Percentiles rank a stretch among this genome's conserved stretches.
phyloP scores from a whole-genome alignment of 2,888 invertebrate species.

The Dysmachus trigonus region DNA sequence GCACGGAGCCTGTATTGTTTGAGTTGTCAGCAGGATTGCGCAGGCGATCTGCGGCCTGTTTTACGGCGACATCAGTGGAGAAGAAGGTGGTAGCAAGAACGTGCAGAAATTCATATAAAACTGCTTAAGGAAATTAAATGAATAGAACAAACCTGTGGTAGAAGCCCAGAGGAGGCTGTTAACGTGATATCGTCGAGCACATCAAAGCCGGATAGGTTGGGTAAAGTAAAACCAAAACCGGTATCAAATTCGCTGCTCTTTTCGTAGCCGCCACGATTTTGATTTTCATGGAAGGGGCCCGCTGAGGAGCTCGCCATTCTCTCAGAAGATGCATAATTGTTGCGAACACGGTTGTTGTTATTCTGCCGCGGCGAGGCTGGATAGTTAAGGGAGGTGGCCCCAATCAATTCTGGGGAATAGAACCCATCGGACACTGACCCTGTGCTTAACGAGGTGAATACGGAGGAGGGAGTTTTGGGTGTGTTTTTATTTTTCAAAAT shows the following conservation, averaged over 20 bases:
- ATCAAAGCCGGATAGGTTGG: neutral
- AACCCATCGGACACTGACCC: conserved; percentile 19
- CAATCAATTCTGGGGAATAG: conserved; percentile 39
- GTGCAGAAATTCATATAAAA: neutral
- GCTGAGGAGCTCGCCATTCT: neutral
- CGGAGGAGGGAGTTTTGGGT: conserved; percentile 29
- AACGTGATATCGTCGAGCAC: neutral
- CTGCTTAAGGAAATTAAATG: neutral
- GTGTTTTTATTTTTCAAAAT: conserved; percentile 42
- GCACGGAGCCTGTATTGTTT: neutral
- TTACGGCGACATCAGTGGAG: neutral
- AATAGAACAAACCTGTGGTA: conserved; percentile 39
- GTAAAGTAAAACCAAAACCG: neutral
- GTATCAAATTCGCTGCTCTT: neutral
- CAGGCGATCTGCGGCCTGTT: conserved; percentile 32
- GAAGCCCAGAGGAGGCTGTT: neutral
- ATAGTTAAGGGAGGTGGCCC: conserved; percentile 39
- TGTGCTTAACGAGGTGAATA: conserved; percentile 32
- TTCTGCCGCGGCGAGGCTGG: conserved; percentile 4
- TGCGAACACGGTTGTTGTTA: neutral
- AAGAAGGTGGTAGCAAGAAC: neutral
- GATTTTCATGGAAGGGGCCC: neutral
- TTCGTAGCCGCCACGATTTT: neutral
- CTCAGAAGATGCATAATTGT: neutral
- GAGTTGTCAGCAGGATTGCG: conserved; percentile 6